Percentiles rank a stretch among this genome's conserved stretches.
Evolutionary conservation across 2,113 vertebrate species (phyloP).

Genomic region (Grammomys surdaster): DNA sequence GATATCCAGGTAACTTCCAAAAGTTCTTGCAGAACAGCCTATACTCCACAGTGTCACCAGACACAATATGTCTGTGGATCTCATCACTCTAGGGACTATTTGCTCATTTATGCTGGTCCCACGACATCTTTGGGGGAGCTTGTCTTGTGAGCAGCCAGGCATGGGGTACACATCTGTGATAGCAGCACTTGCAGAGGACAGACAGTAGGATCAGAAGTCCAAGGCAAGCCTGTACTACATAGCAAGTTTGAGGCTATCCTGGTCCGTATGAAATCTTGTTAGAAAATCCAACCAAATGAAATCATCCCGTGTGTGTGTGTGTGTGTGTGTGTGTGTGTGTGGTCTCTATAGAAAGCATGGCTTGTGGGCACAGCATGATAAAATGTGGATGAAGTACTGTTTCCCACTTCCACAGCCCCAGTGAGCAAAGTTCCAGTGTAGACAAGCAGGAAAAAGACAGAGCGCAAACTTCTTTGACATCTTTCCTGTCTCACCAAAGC

Average conservation of each 20-base stretch:
- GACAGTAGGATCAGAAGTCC: background rate
- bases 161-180: too few relatives aligned
- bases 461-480: background rate
- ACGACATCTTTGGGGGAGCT: background rate
- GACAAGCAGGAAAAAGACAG: background rate
- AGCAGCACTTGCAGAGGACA: too few relatives aligned
- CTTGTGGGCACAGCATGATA: rapidly evolving
- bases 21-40: background rate
- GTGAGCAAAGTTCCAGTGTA: background rate
- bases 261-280: background rate
- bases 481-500: background rate
- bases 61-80: background rate
- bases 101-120: background rate
- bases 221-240: background rate
- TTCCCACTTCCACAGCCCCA: background rate
- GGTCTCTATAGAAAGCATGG: background rate
- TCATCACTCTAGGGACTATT: background rate
- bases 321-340: too few relatives aligned
- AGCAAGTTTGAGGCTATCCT: background rate
- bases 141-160: background rate
- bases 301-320: too few relatives aligned
- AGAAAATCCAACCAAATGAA: background rate
- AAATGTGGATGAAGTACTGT: too few relatives aligned
- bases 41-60: rapidly evolving
- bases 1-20: background rate